These are phyloP conservation scores for Steatocranus sp. DNA, from an alignment of 2,797 vertebrate species.

Conservation along the genomic window DNA sequence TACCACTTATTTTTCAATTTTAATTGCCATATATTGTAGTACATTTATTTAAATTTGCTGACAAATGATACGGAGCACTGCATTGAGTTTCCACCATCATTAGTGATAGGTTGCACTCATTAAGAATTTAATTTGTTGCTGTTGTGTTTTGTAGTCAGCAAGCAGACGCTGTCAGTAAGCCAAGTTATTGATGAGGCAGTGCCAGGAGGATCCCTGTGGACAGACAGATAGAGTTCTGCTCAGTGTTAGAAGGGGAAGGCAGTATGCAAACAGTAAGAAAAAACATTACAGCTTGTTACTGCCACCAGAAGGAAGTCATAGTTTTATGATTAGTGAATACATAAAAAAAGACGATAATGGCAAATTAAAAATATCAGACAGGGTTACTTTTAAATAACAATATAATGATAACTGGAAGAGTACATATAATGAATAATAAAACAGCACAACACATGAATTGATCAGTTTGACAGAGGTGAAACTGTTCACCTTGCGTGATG, in stretches of 20 bases:
- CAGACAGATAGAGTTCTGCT: conserved; percentile 41
- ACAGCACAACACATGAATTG: not conserved
- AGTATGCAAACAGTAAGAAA: not conserved
- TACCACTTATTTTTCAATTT: not conserved
- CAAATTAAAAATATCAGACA: not conserved
- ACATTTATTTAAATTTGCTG: conserved; percentile 9
- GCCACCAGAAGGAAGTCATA: not conserved
- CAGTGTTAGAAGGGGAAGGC: conserved; percentile 19
- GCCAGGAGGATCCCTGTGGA: conserved; percentile 49
- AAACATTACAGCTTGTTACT: not conserved
- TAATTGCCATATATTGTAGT: conserved; percentile 5
- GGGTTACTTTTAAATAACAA: not conserved
- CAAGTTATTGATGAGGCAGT: conserved; percentile 58
- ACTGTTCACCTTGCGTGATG: not conserved
- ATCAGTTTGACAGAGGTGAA: not conserved
- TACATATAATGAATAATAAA: not conserved
- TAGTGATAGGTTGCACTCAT: conserved; percentile 44
- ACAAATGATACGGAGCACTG: conserved; percentile 27
- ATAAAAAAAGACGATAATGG: not conserved
- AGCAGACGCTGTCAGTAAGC: conserved; percentile 38
- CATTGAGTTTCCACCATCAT: conserved; percentile 36
- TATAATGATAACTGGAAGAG: not conserved
- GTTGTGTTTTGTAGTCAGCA: conserved; percentile 35
- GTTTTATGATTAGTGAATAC: not conserved
- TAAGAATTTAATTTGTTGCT: conserved; percentile 46